Evolutionary conservation across 2,113 vertebrate genomes (phyloP).

Genomic region (Pygathrix nemaeus): DNA sequence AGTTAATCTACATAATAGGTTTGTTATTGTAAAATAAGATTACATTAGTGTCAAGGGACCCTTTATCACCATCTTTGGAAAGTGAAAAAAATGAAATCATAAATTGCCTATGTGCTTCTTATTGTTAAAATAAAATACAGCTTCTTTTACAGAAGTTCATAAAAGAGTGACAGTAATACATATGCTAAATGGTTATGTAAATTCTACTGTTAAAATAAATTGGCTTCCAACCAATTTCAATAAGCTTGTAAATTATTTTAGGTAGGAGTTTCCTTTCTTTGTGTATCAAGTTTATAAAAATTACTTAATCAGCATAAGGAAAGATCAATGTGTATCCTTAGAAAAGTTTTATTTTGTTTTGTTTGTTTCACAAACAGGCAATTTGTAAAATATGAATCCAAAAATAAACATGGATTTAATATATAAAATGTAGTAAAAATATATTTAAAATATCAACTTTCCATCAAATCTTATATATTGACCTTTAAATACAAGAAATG

Average conservation of each 20-base stretch:
- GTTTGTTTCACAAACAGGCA: conserved; percentile 39
- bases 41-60: conserved; percentile 26
- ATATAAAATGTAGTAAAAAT: not conserved
- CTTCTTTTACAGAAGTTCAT: conserved; percentile 47
- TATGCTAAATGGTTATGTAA: conserved; percentile 63
- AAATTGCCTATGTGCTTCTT: conserved; percentile 49
- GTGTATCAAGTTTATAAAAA: conserved; percentile 45
- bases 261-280: conserved; percentile 47
- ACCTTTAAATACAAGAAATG: conserved; percentile 13
- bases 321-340: conserved; percentile 60
- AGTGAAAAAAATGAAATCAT: conserved; percentile 71
- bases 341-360: conserved; percentile 5
- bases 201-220: conserved; percentile 72
- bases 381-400: not conserved
- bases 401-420: conserved; percentile 30
- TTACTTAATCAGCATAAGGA: conserved; percentile 40
- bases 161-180: conserved; percentile 52
- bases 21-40: conserved; percentile 29
- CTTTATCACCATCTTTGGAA: conserved; percentile 51
- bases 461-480: not conserved
- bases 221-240: not conserved
- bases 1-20: conserved; percentile 35
- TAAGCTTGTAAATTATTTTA: conserved; percentile 61
- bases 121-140: conserved; percentile 58
- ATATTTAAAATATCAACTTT: not conserved